A percentile compares a stretch with the other conserved stretches of the same genome.
phyloP scores from a whole-genome alignment of 1,140 invertebrate genomes.

The Drosophila oshimai region DNA sequence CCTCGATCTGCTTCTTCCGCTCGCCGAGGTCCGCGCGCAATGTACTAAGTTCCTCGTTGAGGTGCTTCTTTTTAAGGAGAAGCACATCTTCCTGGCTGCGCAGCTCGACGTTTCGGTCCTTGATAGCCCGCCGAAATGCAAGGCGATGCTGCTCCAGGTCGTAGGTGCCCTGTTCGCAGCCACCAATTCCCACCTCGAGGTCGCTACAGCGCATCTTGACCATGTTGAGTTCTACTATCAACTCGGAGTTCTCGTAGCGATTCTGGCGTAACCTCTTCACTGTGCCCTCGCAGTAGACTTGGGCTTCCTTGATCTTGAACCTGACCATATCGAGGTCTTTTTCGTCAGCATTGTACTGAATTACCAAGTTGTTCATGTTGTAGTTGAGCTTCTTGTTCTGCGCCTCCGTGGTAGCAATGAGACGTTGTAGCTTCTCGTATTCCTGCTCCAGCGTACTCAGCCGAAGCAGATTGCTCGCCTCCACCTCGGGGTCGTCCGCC shows the following conservation, averaged over 20 bases:
- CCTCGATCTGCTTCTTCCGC: conserved; percentile 84
- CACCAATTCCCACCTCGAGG: conserved; percentile 84
- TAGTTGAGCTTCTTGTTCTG: conserved; percentile 85
- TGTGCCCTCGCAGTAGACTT: conserved; percentile 83
- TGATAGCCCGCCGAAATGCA: conserved; percentile 85
- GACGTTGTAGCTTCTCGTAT: conserved; percentile 44
- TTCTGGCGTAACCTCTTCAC: conserved; percentile 84
- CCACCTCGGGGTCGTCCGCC: conserved; percentile 50
- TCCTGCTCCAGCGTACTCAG: conserved; percentile 52
- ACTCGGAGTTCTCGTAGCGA: conserved; percentile 84
- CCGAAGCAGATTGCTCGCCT: conserved; percentile 34
- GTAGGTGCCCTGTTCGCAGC: conserved; percentile 84
- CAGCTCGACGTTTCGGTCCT: conserved; percentile 85
- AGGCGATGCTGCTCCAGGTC: conserved; percentile 85
- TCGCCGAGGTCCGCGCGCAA: conserved; percentile 84
- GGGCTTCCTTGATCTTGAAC: conserved; percentile 83
- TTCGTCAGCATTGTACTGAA: conserved; percentile 74
- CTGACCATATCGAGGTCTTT: conserved; percentile 56
- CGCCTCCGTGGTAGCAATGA: conserved; percentile 78
- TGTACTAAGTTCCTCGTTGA: conserved; percentile 84
- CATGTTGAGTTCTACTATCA: conserved; percentile 86
- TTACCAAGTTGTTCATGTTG: conserved; percentile 83
- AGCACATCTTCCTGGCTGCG: conserved; percentile 84
- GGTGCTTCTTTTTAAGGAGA: conserved; percentile 83
- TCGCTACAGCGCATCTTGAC: conserved; percentile 85